Evolutionary conservation across 1,140 invertebrate genomes (phyloP).

Genomic region (Daktulosphaira vitifoliae): DNA sequence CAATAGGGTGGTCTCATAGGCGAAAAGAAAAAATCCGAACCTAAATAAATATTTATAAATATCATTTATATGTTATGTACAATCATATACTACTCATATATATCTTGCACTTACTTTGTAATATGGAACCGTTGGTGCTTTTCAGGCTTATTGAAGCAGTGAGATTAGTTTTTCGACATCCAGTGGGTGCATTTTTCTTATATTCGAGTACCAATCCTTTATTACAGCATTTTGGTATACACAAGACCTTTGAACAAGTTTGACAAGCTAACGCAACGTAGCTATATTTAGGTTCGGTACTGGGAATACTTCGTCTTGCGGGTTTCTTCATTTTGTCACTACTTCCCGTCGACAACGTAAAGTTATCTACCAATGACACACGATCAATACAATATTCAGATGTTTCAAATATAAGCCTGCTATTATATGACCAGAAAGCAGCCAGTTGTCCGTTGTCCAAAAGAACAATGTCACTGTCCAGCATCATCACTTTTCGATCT

Average conservation of each 20-base stretch:
- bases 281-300: neutral
- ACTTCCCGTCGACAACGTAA: neutral
- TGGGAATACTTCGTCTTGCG: neutral
- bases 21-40: neutral
- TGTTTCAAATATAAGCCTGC: neutral
- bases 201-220: neutral
- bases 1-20: neutral
- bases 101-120: neutral
- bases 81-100: too few relatives aligned
- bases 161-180: neutral
- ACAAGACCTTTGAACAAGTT: conserved; percentile 6
- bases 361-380: conserved; percentile 3
- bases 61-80: too few relatives aligned
- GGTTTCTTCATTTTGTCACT: neutral
- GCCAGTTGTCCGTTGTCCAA: conserved; percentile 10
- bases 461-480: conserved; percentile 21
- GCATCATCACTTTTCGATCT: neutral
- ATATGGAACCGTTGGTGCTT: neutral
- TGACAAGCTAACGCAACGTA: conserved; percentile 32
- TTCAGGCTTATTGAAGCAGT: neutral
- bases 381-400: conserved; percentile 30
- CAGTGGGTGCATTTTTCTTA: neutral
- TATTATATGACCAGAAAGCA: neutral
- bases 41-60: neutral
- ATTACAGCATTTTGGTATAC: conserved; percentile 33